phyloP scores from a whole-genome alignment of 2,888 invertebrate species.

The Himalopsyche kuldschensis region DNA sequence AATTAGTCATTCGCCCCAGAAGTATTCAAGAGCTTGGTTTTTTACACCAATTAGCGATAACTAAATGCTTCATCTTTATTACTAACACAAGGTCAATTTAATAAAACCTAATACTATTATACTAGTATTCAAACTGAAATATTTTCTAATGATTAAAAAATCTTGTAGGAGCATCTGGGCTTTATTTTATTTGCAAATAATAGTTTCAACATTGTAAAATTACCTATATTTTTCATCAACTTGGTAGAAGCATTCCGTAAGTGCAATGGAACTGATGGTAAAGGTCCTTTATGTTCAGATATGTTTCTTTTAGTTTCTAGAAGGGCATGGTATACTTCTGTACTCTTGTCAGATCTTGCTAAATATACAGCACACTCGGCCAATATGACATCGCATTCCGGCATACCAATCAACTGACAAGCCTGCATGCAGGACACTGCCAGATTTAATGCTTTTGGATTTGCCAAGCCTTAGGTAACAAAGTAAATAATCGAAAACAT shows the following conservation, averaged over 20 bases:
- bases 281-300: conserved; percentile 64
- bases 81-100: not conserved
- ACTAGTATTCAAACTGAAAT: too few relatives aligned
- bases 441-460: conserved; percentile 65
- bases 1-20: too few relatives aligned
- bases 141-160: too few relatives aligned
- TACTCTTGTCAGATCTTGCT: conserved; percentile 75
- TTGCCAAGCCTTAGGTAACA: conserved; percentile 61
- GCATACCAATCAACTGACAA: conserved; percentile 79
- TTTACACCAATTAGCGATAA: not conserved
- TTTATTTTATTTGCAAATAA: too few relatives aligned
- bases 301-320: conserved; percentile 64
- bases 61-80: not conserved
- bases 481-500: not conserved
- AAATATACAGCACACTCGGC: conserved; percentile 78
- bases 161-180: too few relatives aligned
- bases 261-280: conserved; percentile 76
- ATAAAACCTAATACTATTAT: not conserved
- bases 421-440: conserved; percentile 78
- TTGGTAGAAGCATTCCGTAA: conserved; percentile 79
- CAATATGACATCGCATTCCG: conserved; percentile 76
- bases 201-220: not conserved
- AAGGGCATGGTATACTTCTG: conserved; percentile 63
- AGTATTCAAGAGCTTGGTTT: not conserved
- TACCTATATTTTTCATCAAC: conserved; percentile 75